A percentile compares a stretch with the other conserved stretches of the same genome.
These are phyloP conservation scores for Troides oblongomaculatus DNA, from an alignment of 2,888 invertebrate genomes.

Conservation along the genomic window DNA sequence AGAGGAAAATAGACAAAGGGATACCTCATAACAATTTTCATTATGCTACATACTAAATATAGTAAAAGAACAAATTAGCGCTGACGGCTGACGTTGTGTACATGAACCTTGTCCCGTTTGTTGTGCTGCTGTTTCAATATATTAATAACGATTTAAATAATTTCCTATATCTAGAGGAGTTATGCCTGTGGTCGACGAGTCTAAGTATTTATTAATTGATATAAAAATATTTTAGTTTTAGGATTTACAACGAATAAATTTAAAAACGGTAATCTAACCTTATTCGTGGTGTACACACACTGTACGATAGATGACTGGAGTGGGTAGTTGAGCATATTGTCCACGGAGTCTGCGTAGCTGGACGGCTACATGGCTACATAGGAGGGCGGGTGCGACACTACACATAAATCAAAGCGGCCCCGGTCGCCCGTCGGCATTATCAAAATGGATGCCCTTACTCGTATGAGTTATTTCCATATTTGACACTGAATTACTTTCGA, in stretches of 20 bases:
- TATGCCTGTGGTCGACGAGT: too few species aligned
- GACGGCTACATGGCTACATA: constrained; percentile 7
- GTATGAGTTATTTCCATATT: constrained; percentile 81
- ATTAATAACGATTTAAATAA: too few species aligned
- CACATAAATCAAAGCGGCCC: constrained; percentile 71
- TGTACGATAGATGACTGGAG: not conserved
- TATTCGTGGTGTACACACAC: not conserved
- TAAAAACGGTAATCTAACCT: not conserved
- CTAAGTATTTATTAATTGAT: not conserved
- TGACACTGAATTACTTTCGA: constrained; percentile 80
- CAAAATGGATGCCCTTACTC: constrained; percentile 76
- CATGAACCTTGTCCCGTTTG: too few species aligned
- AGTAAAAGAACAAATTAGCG: too few species aligned
- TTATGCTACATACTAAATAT: not conserved
- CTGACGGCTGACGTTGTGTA: too few species aligned
- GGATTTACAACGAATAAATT: not conserved
- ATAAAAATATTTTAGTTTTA: not conserved
- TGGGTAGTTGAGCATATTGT: constrained; percentile 21
- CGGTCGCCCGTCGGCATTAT: constrained; percentile 74
- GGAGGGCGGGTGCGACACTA: constrained; percentile 42
- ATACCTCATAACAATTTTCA: not conserved
- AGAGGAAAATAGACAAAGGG: constrained; percentile 4
- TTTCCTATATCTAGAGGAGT: too few species aligned
- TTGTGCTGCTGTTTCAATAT: too few species aligned
- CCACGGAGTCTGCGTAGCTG: constrained; percentile 3